Evolutionary conservation across 2,888 invertebrate species (phyloP), one percentile per base, ranked within the genome.

Genomic region (Sesia bembeciformis): DNA sequence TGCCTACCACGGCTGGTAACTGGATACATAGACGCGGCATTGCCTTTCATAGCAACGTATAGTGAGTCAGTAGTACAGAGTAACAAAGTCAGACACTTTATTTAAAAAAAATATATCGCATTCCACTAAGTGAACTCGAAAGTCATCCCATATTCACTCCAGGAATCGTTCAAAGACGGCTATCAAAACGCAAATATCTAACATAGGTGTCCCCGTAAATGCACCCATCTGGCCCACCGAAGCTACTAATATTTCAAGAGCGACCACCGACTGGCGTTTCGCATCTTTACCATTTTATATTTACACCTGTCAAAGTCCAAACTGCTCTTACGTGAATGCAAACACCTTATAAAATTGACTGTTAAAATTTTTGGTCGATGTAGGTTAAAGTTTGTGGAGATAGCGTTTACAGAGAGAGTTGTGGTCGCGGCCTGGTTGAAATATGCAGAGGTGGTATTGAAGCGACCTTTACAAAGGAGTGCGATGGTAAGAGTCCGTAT

Each of bases 361-460:
- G 39, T 50, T 38, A 8, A 4, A 0, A 7, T 39, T 5, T 39
- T 50, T 0, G 7, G 5, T 4, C 7, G 7, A 38, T 39, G 39
- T 38, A 4, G 39, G 50, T 52, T 39, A 4, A 72, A 23, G 23
- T 23, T 65, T 70, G 74, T 70, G 77, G 76, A 85, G 87, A 86
- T 86, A 86, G 78, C 83, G 79, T 81, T 82, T 83, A 81, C 76
- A 78, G 66, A 81, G 78, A 76, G 67, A 66, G 78, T 74, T 77
- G 82, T 74, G 85, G 84, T 78, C 78, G 77, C 81, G 75, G 73
- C 64, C 65, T 46, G 78, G 76, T 77, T 85, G 81, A 86, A 87
- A 88, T 87, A 87, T 88, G 88, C 84, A 85, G 81, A 72, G 81
- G 77, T 70, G 79, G 84, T 85, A 85, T 85, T 80, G 85, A 81